Percentiles rank a stretch among this genome's conserved stretches.
These are phyloP conservation scores for human (Homo sapiens) DNA, from an alignment of 2,113 vertebrate species.

Conservation along the genomic window GRCh38 chr1:243173501-243174000, in stretches of 20 bases:
- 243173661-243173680: no score
- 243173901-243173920: neutral
- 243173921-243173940: neutral
- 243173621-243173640: no score
- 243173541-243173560: no score
- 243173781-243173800: neutral
- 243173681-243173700: no score
- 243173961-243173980: neutral
- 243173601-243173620: no score
- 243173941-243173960: constrained; percentile 12
- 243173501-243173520: no score
- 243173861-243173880: neutral
- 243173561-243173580: no score
- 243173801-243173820: neutral
- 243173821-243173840: neutral
- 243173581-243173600: no score
- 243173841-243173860: neutral
- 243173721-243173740: neutral
- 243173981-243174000: neutral
- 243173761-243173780: neutral
- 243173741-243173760: neutral
- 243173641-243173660: no score
- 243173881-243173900: neutral
- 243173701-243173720: no score
- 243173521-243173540: no score